Base-by-base conservation (phyloP, 2,797 vertebrate species). In the Danio aesculapii region DNA sequence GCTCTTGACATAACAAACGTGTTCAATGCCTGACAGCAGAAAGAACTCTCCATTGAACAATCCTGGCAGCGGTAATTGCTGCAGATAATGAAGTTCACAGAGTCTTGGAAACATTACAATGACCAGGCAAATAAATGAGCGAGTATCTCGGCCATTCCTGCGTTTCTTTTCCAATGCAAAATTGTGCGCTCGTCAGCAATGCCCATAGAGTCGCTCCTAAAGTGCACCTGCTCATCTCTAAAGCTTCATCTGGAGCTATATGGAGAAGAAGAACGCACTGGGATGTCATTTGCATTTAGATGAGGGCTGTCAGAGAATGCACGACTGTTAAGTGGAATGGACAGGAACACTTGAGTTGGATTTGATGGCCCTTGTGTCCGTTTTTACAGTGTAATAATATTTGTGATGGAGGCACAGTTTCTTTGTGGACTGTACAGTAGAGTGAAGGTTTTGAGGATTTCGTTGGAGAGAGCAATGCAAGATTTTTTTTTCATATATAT, bases 281-380 rank as follows among this genome's bases (percentile, higher is more conserved):
- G 55, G 43, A 55, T 49, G 17, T 81, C 75, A 87, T 87, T 87
- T 84, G 83, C 86, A 87, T 86, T 81, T 87, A 87, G 84, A 87
- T 87, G 85, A 86, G 57, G 70, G 64, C 14, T 75, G 77, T 79
- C 52, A 63, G 55, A 71, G 46, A 62, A 69, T 64, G 62, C 75
- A 39, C 16, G 39, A 79, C 73, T 82, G 75, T 71, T 76, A 81
- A 87, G 68, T 86, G 46, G 62, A 79, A 83, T 83, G 30, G 83
- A 83, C 83, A 79, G 75, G 52, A 73, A 69, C 43, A n/a, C 78
- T 46, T 10, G 46, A 79, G 73, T 74, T 46, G 46, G 62, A 52
- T 57, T 55, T 44, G 73, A 68, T 41, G 10, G 46, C 30, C 57
- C 46, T n/a, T 67, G 1, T 71, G 19, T 68, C 50, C 44, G 12